Conservation (phyloP, 2,797 vertebrate species). For the Esox masquinongy region DNA sequence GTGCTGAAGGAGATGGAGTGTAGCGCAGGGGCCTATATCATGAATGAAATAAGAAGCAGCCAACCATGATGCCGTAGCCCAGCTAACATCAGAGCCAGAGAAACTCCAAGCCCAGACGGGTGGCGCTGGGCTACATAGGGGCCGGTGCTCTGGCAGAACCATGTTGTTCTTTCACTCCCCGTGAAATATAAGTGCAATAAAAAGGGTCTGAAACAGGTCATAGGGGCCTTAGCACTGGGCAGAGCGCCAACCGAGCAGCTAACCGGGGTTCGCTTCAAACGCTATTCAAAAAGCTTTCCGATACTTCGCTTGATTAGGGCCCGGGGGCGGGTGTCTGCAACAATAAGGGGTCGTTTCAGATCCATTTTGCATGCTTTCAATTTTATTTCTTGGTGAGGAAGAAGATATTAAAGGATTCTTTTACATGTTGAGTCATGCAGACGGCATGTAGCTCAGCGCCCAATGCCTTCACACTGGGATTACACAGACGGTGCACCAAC, state of each 20-base stretch:
- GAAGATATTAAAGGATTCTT: conserved; percentile 30
- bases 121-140: background rate
- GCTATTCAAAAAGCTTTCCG: background rate
- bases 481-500: background rate
- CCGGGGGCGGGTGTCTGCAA: background rate
- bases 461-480: background rate
- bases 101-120: background rate
- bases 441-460: background rate
- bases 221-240: conserved; percentile 8
- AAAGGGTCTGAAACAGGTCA: conserved; percentile 6
- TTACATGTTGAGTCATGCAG: conserved; percentile 64
- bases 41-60: background rate
- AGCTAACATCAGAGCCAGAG: conserved; percentile 3
- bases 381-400: conserved; percentile 11
- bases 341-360: conserved; percentile 2
- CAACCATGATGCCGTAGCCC: background rate
- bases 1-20: background rate
- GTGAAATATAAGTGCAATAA: conserved; percentile 18
- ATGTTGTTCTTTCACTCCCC: conserved; percentile 11
- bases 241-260: background rate
- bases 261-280: background rate
- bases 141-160: background rate
- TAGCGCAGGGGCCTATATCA: background rate
- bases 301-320: background rate
- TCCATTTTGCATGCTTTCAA: conserved; percentile 3